These are phyloP conservation scores for Agrilus cyanescens DNA, from an alignment of 2,888 invertebrate genomes.

Conservation along the genomic window DNA sequence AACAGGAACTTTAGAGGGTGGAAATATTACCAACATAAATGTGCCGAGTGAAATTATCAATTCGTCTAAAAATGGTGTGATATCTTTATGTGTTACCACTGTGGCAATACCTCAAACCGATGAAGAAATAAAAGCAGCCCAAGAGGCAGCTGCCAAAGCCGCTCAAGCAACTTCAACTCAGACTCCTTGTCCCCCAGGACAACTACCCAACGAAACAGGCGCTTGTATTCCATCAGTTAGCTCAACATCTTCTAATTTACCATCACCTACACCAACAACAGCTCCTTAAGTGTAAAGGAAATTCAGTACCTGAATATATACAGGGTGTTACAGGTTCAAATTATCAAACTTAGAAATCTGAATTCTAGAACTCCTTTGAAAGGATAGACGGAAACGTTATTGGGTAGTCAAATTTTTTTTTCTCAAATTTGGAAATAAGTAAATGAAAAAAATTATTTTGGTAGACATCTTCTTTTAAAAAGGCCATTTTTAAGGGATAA, in stretches of 20 bases:
- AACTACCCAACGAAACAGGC: no score
- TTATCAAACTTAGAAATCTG: no score
- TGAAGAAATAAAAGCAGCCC: conserved; percentile 14
- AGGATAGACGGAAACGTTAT: no score
- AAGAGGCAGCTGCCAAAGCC: conserved; percentile 14
- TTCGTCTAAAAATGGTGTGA: conserved; percentile 13
- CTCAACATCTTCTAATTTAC: no score
- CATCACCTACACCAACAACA: not conserved
- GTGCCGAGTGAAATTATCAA: conserved; percentile 1
- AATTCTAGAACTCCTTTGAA: no score
- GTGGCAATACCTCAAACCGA: conserved; percentile 29
- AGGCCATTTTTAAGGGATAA: no score
- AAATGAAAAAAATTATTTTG: no score
- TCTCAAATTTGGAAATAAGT: no score
- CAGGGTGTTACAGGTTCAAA: no score
- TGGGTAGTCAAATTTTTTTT: no score
- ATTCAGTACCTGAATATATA: not conserved
- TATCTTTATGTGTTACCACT: conserved; percentile 27
- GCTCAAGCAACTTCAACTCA: not conserved
- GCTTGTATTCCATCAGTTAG: no score
- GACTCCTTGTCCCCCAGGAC: not conserved
- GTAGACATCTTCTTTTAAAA: no score
- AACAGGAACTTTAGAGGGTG: conserved; percentile 19
- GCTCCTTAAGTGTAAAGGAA: not conserved
- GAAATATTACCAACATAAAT: not conserved